Evolutionary conservation across 2,113 vertebrate species (phyloP).

Genomic region (Suricata suricatta): DNA sequence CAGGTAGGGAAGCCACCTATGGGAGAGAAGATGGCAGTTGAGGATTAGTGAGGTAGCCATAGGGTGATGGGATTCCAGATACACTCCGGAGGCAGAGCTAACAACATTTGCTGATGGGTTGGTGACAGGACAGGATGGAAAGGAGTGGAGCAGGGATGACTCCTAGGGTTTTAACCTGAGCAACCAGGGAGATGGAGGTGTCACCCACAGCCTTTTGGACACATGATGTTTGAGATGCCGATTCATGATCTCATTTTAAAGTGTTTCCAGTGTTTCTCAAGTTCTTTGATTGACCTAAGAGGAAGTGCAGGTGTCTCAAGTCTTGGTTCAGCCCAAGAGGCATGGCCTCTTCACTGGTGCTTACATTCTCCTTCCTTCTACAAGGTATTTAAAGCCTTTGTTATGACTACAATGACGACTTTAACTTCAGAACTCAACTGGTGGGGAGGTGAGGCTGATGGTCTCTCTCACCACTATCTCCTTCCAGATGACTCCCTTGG

Average conservation of each 20-base stretch:
- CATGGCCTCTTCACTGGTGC: not conserved
- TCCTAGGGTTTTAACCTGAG: not conserved
- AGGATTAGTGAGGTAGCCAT: rapidly evolving
- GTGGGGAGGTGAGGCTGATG: not conserved
- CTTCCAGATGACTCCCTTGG: not conserved
- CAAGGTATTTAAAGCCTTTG: too few species aligned
- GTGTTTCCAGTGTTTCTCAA: not conserved
- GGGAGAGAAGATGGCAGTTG: not conserved
- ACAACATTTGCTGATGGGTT: not conserved
- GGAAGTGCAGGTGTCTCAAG: rapidly evolving
- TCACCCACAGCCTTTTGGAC: not conserved
- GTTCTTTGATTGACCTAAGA: not conserved
- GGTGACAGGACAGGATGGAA: not conserved
- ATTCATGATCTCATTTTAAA: not conserved
- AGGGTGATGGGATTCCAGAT: not conserved
- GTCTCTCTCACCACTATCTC: not conserved
- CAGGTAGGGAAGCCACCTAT: not conserved
- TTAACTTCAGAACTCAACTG: not conserved
- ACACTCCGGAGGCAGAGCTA: not conserved
- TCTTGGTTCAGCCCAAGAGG: not conserved
- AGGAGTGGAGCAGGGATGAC: not conserved
- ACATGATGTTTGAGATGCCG: not conserved
- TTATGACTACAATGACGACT: too few species aligned
- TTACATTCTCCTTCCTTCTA: not conserved
- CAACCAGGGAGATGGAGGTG: not conserved